Evolutionary conservation across 2,113 vertebrate species (phyloP).

Genomic region (rat (Rattus norvegicus)): GRCr8 NC_086026.1:127165501-127166000

Average conservation of each 20-base stretch:
- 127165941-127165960: background rate
- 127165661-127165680: background rate
- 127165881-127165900: background rate
- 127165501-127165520: background rate
- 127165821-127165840: background rate
- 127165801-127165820: background rate
- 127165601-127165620: background rate
- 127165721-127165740: background rate
- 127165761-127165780: background rate
- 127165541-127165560: background rate
- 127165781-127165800: background rate
- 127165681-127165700: background rate
- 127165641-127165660: background rate
- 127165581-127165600: background rate
- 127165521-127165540: background rate
- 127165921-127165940: background rate
- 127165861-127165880: background rate
- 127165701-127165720: background rate
- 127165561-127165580: background rate
- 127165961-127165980: background rate
- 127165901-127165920: background rate
- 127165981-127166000: background rate
- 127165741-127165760: background rate
- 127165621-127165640: background rate
- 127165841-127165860: background rate